Base-by-base conservation (phyloP, 2,888 invertebrate genomes). In the Elmis aenea region DNA sequence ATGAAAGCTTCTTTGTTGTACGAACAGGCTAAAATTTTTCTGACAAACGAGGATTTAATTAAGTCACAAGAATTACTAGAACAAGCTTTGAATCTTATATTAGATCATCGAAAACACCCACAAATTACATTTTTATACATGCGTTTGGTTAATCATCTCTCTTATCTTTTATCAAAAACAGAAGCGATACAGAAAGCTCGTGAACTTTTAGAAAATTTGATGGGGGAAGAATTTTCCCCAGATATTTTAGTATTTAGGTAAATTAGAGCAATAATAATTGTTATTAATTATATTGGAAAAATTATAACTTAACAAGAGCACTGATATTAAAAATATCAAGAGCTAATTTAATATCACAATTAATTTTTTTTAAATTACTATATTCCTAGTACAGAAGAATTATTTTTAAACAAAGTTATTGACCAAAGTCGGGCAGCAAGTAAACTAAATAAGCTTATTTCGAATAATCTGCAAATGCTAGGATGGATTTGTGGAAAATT, bases 401-500 rank as follows among this genome's bases (percentile, higher is more conserved):
- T 79, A 20, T 78, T 78, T 54, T 40, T 62, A 1, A 67, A 68
- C 38, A 43, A 60, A 3, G 40, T 69, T 6, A 21, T 40, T 1
- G 63, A 64, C 3, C 62, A 70, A 21, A 67, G 65, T 30, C 59
- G 64, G 20, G 64, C 71, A 3, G 67, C 66, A 2, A 67, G 67
- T 29, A 76, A 76, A 58, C 67, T 79, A 11, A 75, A 76, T 46
- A 74, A 74, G 52, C 62, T 79, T 2, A 69, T 75, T 18, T 74
- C 77, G 1, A 79, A 76, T 51, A 79, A 79, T 51, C 65, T 77
- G 32, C 77, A 78, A 51, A 78, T 79, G 76, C 68, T 78, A 51
- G 74, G 74, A 2, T 77, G 75, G 66, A 59, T 77, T 25, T 76
- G 76, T 48, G 75, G 75, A 34, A 75, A 75, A 55, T 54, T 74